A percentile compares a stretch with the other conserved stretches of the same genome.
Evolutionary conservation across 2,113 vertebrate genomes (phyloP).

Genomic region (Rhinolophus sinicus): DNA sequence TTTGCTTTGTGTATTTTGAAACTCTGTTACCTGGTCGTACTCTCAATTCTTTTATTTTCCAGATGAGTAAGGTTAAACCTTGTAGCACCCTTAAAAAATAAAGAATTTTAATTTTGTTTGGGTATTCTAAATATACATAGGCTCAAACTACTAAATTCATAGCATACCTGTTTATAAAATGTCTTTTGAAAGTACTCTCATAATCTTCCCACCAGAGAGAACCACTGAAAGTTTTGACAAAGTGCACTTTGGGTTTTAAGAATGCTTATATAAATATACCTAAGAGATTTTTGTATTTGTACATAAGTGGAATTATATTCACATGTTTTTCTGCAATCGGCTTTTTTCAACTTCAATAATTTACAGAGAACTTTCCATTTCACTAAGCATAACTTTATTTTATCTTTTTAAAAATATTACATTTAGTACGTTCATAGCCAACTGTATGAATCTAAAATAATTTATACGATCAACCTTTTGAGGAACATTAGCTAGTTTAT

Average conservation of each 20-base stretch:
- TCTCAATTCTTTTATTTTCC: neutral
- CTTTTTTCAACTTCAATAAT: constrained; percentile 19
- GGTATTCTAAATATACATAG: neutral
- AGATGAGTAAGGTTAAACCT: neutral
- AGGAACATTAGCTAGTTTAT: neutral
- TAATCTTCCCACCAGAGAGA: neutral
- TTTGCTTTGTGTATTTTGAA: neutral
- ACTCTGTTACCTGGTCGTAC: neutral
- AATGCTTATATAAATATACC: neutral
- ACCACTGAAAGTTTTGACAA: constrained; percentile 12
- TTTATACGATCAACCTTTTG: neutral
- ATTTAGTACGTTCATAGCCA: neutral
- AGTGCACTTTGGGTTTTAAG: neutral
- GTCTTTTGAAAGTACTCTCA: neutral
- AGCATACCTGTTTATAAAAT: neutral
- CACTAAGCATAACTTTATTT: neutral
- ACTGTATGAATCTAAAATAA: neutral
- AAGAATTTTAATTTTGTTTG: neutral
- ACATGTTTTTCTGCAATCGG: neutral
- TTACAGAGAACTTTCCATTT: neutral
- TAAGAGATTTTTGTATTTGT: constrained; percentile 24
- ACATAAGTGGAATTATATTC: neutral
- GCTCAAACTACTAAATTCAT: neutral
- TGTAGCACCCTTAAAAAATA: neutral
- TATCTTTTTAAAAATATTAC: neutral